phyloP scores from a whole-genome alignment of 1,140 invertebrate genomes.

The Physella acuta region DNA sequence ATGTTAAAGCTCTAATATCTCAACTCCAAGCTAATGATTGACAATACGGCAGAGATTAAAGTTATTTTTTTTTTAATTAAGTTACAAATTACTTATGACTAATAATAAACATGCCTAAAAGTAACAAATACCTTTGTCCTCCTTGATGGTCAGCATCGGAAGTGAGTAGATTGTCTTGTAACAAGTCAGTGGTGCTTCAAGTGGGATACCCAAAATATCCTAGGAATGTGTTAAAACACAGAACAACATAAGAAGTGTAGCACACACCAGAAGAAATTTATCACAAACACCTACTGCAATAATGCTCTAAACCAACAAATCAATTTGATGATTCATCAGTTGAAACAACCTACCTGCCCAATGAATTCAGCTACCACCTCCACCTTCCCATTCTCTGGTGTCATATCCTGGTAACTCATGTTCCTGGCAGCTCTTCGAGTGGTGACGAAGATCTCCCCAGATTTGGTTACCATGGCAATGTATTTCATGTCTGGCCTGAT shows the following conservation, averaged over 20 bases:
- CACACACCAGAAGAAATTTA: no score
- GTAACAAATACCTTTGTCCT: slow-evolving; percentile 79
- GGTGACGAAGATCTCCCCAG: slow-evolving; percentile 81
- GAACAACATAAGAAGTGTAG: no score
- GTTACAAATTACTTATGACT: neutral
- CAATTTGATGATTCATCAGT: no score
- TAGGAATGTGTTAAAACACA: no score
- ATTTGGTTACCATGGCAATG: slow-evolving; percentile 74
- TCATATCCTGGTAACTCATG: slow-evolving; percentile 94
- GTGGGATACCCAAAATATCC: slow-evolving; percentile 73
- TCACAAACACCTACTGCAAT: no score
- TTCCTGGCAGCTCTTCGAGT: slow-evolving; percentile 87
- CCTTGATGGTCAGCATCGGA: slow-evolving; percentile 97
- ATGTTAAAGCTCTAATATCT: no score
- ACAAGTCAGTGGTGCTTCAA: slow-evolving; percentile 81
- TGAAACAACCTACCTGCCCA: slow-evolving; percentile 71
- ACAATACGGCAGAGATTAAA: no score
- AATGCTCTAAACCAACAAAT: no score
- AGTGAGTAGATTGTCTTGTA: slow-evolving; percentile 87
- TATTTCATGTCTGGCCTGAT: slow-evolving; percentile 93
- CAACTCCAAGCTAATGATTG: no score
- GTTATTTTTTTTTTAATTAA: neutral
- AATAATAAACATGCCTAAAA: neutral
- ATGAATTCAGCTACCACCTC: slow-evolving; percentile 71
- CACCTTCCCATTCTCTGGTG: slow-evolving; percentile 77